These are phyloP conservation scores for Scartelaos histophorus DNA, from an alignment of 2,113 vertebrate genomes.

Conservation along the genomic window DNA sequence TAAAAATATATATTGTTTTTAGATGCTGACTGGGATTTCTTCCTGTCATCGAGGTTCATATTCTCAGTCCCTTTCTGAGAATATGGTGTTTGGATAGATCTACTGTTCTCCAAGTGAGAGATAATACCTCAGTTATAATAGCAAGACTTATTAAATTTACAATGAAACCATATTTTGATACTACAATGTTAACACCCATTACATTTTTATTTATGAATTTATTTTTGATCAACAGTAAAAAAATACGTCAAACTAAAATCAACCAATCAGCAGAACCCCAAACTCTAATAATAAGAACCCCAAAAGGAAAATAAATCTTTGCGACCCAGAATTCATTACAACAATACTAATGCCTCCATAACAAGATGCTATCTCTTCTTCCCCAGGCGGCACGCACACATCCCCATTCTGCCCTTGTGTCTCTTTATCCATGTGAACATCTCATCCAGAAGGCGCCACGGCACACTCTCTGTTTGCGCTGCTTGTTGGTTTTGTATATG, in stretches of 20 bases:
- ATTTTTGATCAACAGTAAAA: not conserved
- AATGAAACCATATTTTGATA: no score
- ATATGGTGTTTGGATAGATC: not conserved
- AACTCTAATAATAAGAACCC: not conserved
- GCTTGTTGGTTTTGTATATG: slow-evolving; percentile 12
- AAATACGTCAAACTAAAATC: not conserved
- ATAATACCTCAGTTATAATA: no score
- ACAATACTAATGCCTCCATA: slow-evolving; percentile 8
- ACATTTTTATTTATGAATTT: not conserved
- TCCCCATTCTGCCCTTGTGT: slow-evolving; percentile 9
- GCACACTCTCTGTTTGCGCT: slow-evolving; percentile 22
- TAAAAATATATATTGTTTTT: not conserved
- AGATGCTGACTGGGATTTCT: not conserved
- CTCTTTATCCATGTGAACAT: slow-evolving; percentile 13
- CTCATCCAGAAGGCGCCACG: slow-evolving; percentile 21
- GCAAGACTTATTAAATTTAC: no score
- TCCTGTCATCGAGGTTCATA: not conserved
- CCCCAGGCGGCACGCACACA: slow-evolving; percentile 10
- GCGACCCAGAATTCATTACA: slow-evolving; percentile 2
- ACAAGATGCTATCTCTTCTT: not conserved
- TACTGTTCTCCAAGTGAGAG: not conserved
- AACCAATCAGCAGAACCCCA: slow-evolving; percentile 2
- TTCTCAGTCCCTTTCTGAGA: not conserved
- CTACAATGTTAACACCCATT: no score
- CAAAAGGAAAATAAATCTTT: slow-evolving; percentile 12